Evolutionary conservation across 2,888 invertebrate species (phyloP), one percentile per base, ranked within the genome.

Genomic region (Nomada ferruginata): DNA sequence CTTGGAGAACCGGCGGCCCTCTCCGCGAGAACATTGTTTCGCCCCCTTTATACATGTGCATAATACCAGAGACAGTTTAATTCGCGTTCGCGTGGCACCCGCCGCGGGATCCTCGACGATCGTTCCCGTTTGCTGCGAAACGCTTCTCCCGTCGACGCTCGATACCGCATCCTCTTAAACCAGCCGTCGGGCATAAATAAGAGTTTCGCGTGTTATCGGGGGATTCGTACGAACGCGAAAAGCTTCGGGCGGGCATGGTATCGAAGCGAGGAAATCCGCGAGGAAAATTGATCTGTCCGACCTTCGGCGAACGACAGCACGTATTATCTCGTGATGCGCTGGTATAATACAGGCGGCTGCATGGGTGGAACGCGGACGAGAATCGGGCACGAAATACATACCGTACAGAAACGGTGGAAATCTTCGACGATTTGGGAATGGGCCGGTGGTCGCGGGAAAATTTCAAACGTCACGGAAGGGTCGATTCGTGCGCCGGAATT

Each of bases 211-310:
- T 73, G 81, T 65, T 65, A 26, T 53, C 64, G 15, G 13, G 63
- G 44, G 57, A 64, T 70, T 70, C 57, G 74, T 70, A 53, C 15
- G 69, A 76, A 82, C 71, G 72, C 61, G 66, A 44, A 53, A 36
- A 55, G 77, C 73, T 74, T 66, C 66, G 52, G 72, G 72, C 75
- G 73, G 61, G 47, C 53, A n/a, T 2, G 42, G 73, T 23, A 65
- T 53, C 60, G 60, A 9, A 20, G 55, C 26, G 44, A 26, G 42
- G 68, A 63, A 68, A 70, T 68, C 71, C 71, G 36, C 60, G 65
- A 70, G 68, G 53, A 44, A 75, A 82, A 82, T 80, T 80, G 81
- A 82, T 80, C 81, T 70, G 81, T 80, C 81, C 75, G 60, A 80
- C 60, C 65, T 44, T n/a, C 81, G 69, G 60, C 29, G 65, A 74